Base-by-base conservation (phyloP, 2,797 vertebrate species). In the Poeciliopsis gracilis region DNA sequence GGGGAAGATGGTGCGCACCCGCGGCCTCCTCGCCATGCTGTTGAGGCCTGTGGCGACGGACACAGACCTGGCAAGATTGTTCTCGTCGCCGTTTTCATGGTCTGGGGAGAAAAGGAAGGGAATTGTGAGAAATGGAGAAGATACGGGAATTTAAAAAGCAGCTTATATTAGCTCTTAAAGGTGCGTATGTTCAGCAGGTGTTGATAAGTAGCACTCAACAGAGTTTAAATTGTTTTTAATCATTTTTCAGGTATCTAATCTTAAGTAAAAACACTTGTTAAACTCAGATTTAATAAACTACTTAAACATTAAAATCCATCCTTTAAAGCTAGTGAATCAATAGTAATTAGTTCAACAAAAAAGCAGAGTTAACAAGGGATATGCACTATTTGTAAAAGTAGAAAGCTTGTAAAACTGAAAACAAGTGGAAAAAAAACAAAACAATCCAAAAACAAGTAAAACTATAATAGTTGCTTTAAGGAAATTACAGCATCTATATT, bases 1-100 rank as follows among this genome's bases (percentile, higher is more conserved):
- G 0, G 98, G 98, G 90, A 99, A 99, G 90, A 99, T 97, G 80
- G 98, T 98, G 87, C 93, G 97, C 28, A 99, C 97, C 55, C 97
- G 98, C 55, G 96, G 97, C 90, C 94, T 95, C 82, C 96, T 97
- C 86, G 96, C 96, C 51, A 96, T 94, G 61, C 94, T 90, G 87
- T 99, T 98, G 49, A 99, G 94, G 28, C 98, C 98, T 0, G 98
- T 97, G 59, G 98, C 97, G 16, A 99, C 96, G 0, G 98, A 99
- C 84, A 98, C 95, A 0, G 97, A 98, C 71, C 97, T 95, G 4
- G 93, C 92, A 30, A 99, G 92, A 79, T 72, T 95, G 90, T 87
- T 79, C 4, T 98, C 97, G 7, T 97, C 97, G 0, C 83, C 73
- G 66, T 77, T 87, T 2, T 53, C 86, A 15, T 89, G 85, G 51